Base-by-base conservation (phyloP, 2,888 invertebrate genomes). In the Cosmia pyralina region DNA sequence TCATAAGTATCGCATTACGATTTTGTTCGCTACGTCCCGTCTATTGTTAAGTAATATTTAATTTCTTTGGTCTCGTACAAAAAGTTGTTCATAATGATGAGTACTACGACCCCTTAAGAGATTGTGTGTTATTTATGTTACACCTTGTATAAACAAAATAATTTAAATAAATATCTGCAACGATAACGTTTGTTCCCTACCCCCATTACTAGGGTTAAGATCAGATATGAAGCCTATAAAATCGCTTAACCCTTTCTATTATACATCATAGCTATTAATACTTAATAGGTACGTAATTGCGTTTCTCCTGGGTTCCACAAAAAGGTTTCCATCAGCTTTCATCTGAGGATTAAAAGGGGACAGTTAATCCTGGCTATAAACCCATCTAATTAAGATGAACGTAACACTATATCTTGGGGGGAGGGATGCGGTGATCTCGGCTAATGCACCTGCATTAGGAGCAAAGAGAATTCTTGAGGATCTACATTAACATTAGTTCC, bases 271-370 rank as follows among this genome's bases (percentile, higher is more conserved):
- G 84, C 87, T 88, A 90, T 92, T 89, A 92, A 93, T 93, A 91
- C 85, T 91, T 92, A 92, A 93, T 91, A 87, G 87, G 81, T 77
- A 76, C 81, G 88, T 91, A 91, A 92, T 93, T 92, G 90, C 89
- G 85, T 89, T 87, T 83, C 89, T 88, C 83, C 70, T 68, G 76
- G 79, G 81, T 77, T 83, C 80, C 71, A 69, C 83, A 85, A 87
- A 87, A 87, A 88, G 87, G 86, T 85, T 77, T 76, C 77, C 83
- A 80, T 85, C 75, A 80, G 84, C 85, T 86, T 87, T 87, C 85
- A 85, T 89, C 85, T 88, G 80, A 85, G 87, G 88, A 90, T 91
- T 90, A 89, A 89, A 90, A 89, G 88, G 88, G 87, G 89, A 78
- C 86, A 81, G 85, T 86, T 89, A 89, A 91, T 89, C 89, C 86